Evolutionary conservation across 92 coral and sea anemone species (phyloP), one percentile per base, ranked within the genome.

Genomic region (Epizoanthus rinbou): DNA sequence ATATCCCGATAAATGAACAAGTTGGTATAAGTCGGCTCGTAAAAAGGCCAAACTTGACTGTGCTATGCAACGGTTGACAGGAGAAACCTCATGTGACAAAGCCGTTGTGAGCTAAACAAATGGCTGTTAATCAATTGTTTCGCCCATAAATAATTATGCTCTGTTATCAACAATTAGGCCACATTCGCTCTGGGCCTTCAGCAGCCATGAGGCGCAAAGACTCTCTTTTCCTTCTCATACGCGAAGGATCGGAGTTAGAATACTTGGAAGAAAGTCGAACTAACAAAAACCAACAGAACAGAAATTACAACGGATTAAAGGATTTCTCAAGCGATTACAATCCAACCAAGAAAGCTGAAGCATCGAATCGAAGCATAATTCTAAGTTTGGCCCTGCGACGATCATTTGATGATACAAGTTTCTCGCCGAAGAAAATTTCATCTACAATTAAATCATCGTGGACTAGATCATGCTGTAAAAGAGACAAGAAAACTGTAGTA

Each of bases 221-320:
- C 18, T 43, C 69, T 23, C 82, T 78, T 18, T 78, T 78, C 52
- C 17, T 78, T 24, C 63, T 59, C 19, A 74, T 74, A 62, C 82
- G 82, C 19, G 52, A 63, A 78, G 82, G 82, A 43, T 78, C 82
- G 23, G 23, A 78, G 39, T 22, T 78, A 10, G 47, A 78, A 16
- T 78, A 63, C 24, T 6, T 76, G 57, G 57, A 76, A 37, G 33
- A 41, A 2, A 62, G 62, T 60, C 31, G 62, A 16, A 21, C 16
- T 5, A 31, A 43, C 18, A 31, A 43, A 11, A 63, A 41, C 23
- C 35, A 62, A 18, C 47, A 39, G 43, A 6, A 60, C 58, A 22
- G 16, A 37, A 60, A 78, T 9, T 19, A 39, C 54, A 62, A 78
- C 58, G 64, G 64, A 24, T 78, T 43, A 39, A 43, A 62, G 24